Conservation (phyloP, 2,888 invertebrate genomes). For the Nebria salina region DNA sequence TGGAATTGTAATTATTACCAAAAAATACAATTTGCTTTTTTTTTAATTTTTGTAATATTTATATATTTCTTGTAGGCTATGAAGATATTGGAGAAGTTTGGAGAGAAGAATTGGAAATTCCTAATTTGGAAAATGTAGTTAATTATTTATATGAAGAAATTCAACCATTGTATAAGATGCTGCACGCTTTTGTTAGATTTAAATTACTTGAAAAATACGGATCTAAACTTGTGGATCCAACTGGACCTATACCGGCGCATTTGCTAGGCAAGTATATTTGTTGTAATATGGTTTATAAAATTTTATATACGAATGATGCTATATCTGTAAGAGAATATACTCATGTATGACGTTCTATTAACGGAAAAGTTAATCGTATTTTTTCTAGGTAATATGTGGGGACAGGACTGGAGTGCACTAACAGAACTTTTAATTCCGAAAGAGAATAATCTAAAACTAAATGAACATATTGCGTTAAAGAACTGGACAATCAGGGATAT, state of each 20-base stretch:
- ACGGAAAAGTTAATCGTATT: not conserved
- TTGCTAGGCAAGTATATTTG: conserved; percentile 66
- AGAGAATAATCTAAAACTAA: conserved; percentile 58
- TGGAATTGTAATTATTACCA: not conserved
- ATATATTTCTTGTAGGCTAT: conserved; percentile 64
- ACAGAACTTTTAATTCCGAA: conserved; percentile 67
- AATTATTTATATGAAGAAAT: conserved; percentile 66
- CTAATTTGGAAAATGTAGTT: conserved; percentile 67
- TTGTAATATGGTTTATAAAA: not conserved
- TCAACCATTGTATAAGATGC: conserved; percentile 71
- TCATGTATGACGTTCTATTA: too few species aligned
- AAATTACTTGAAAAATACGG: conserved; percentile 69
- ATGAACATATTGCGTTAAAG: conserved; percentile 64
- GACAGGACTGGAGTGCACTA: conserved; percentile 74
- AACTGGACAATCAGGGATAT: conserved; percentile 70
- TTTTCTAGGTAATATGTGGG: conserved; percentile 73
- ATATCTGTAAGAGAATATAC: too few species aligned
- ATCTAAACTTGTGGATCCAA: conserved; percentile 63
- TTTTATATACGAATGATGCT: too few species aligned
- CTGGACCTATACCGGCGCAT: conserved; percentile 75
- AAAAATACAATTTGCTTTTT: not conserved
- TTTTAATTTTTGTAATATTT: not conserved
- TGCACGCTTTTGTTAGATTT: conserved; percentile 78
- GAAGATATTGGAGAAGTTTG: conserved; percentile 71
- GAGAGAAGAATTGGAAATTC: conserved; percentile 73